Percentiles rank a stretch among this genome's conserved stretches.
Conservation (phyloP, 2,888 invertebrate species). For the Drosophila diplacantha region DNA sequence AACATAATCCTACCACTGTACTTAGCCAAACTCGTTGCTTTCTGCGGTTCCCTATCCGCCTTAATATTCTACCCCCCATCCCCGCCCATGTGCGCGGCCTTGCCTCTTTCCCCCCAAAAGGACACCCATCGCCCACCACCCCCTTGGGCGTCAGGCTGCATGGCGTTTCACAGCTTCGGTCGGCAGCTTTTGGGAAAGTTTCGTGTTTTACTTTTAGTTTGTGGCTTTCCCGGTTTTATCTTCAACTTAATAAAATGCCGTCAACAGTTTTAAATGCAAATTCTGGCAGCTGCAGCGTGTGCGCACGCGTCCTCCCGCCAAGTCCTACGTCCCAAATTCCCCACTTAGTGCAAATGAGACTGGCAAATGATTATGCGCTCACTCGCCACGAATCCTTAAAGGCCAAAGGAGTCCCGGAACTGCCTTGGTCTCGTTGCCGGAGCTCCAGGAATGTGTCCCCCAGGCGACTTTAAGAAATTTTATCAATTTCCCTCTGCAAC, state of each 20-base stretch:
- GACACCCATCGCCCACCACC: neutral
- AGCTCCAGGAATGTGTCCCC: conserved; percentile 37
- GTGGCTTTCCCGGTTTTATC: conserved; percentile 73
- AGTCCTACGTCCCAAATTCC: neutral
- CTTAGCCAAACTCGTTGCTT: conserved; percentile 20
- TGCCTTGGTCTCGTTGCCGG: conserved; percentile 20
- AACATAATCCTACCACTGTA: conserved; percentile 18
- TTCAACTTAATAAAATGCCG: conserved; percentile 73
- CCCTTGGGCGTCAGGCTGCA: conserved; percentile 31
- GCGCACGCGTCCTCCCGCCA: conserved; percentile 29
- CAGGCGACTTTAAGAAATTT: conserved; percentile 64
- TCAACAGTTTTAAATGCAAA: conserved; percentile 74
- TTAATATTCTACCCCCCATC: neutral
- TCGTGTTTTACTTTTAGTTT: conserved; percentile 72
- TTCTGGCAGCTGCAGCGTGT: conserved; percentile 57
- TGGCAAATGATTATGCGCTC: conserved; percentile 69
- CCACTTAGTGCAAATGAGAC: conserved; percentile 65
- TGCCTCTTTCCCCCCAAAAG: neutral
- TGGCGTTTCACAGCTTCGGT: conserved; percentile 69
- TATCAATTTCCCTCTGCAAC: conserved; percentile 63
- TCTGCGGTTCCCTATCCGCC: conserved; percentile 28
- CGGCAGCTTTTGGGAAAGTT: conserved; percentile 64
- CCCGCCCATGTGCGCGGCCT: conserved; percentile 9
- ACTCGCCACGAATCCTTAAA: conserved; percentile 54
- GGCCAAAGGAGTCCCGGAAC: conserved; percentile 16